A percentile compares a stretch with the other conserved stretches of the same genome.
These are phyloP conservation scores for Lithobates sylvaticus DNA, from an alignment of 2,797 vertebrate genomes.

Conservation along the genomic window DNA sequence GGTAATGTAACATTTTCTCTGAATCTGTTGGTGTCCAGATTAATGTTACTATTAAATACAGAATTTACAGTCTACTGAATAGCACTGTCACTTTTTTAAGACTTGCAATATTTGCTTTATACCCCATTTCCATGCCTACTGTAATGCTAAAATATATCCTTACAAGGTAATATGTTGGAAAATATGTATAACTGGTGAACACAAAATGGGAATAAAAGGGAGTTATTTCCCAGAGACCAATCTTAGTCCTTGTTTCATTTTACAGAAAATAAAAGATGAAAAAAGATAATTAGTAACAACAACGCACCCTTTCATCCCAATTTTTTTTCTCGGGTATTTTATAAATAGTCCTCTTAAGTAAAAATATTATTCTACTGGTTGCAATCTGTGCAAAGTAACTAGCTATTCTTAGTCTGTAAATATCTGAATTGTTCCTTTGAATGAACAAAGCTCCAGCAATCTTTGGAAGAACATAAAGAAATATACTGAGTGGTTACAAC, in stretches of 20 bases:
- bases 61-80: not conserved
- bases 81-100: too few relatives aligned
- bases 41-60: not conserved
- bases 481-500: slow-evolving; percentile 47
- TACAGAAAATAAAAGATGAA: not conserved
- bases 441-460: slow-evolving; percentile 11
- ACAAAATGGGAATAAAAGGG: not conserved
- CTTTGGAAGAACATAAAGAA: slow-evolving; percentile 44
- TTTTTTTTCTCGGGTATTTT: not conserved
- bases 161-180: not conserved
- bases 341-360: not conserved
- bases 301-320: not conserved
- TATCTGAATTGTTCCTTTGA: slow-evolving; percentile 40
- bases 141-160: not conserved
- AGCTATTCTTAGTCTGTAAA: slow-evolving; percentile 33
- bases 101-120: too few relatives aligned
- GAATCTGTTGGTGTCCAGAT: too few relatives aligned
- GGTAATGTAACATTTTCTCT: too few relatives aligned
- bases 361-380: slow-evolving; percentile 1
- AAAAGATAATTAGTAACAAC: not conserved
- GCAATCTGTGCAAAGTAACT: not conserved
- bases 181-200: not conserved
- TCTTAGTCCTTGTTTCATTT: too few relatives aligned
- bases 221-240: not conserved
- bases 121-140: not conserved